phyloP scores from a whole-genome alignment of 2,888 invertebrate species.

The Callosobruchus maculatus region DNA sequence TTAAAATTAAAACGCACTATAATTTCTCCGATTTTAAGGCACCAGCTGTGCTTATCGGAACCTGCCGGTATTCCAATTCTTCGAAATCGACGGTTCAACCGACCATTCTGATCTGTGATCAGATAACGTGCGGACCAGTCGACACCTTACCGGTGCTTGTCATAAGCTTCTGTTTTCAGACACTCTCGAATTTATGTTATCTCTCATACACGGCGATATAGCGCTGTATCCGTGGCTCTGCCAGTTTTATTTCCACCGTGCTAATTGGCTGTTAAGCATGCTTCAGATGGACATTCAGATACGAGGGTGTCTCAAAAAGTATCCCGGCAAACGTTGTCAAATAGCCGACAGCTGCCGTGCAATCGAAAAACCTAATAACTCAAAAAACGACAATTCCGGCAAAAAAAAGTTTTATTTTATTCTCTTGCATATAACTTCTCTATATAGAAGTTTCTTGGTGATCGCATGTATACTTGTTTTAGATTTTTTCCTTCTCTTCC shows the following conservation, averaged over 20 bases:
- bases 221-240: background rate
- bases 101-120: constrained; percentile 9
- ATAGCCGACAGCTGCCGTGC: no score
- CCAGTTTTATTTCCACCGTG: background rate
- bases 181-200: background rate
- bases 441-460: no score
- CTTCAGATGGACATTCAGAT: background rate
- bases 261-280: background rate
- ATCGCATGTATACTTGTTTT: no score
- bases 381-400: no score
- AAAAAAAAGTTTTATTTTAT: no score
- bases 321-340: background rate
- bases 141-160: background rate
- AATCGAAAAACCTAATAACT: no score
- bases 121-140: background rate
- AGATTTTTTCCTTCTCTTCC: no score
- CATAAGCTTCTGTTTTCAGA: background rate
- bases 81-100: constrained; percentile 20
- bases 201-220: background rate
- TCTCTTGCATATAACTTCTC: no score
- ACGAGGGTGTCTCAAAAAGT: background rate
- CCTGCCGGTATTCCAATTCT: constrained; percentile 26
- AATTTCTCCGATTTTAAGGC: constrained; percentile 16
- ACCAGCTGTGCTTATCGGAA: constrained; percentile 27
- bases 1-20: constrained; percentile 15